Conservation (phyloP, 1,140 invertebrate species). For the Hyles euphorbiae region DNA sequence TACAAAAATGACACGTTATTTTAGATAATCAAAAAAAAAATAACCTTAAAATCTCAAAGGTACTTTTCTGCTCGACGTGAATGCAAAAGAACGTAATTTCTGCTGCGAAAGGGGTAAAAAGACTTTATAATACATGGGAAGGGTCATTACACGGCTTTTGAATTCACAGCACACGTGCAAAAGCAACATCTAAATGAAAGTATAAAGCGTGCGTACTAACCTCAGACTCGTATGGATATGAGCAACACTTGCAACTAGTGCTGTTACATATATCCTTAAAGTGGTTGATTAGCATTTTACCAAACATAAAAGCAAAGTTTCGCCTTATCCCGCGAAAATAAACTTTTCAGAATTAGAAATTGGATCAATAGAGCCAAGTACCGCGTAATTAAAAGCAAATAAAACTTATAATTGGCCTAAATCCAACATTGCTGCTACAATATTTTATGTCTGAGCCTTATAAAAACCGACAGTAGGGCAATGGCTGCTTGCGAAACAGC, state of each 20-base stretch:
- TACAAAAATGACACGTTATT: constrained; percentile 10
- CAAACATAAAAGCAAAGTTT: too few relatives aligned
- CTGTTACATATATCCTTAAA: neutral
- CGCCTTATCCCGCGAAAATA: too few relatives aligned
- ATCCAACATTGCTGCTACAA: too few relatives aligned
- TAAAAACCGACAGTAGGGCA: too few relatives aligned
- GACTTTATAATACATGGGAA: constrained; percentile 64
- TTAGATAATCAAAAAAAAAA: constrained; percentile 31
- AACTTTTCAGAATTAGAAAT: too few relatives aligned
- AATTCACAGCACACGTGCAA: constrained; percentile 53
- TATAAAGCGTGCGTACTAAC: constrained; percentile 12
- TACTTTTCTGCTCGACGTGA: constrained; percentile 57
- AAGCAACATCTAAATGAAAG: constrained; percentile 50
- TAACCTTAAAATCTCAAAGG: constrained; percentile 43
- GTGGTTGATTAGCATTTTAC: too few relatives aligned
- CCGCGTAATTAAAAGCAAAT: too few relatives aligned
- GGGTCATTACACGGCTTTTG: constrained; percentile 65
- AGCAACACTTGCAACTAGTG: neutral
- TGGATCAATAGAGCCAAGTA: too few relatives aligned
- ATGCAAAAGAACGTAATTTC: constrained; percentile 59
- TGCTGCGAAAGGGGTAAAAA: constrained; percentile 60
- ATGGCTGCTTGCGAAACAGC: too few relatives aligned
- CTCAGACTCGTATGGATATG: constrained; percentile 8
- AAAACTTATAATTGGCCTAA: too few relatives aligned
- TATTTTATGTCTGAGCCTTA: too few relatives aligned